Evolutionary conservation across 2,113 vertebrate species (phyloP), one percentile per base, ranked within the genome.

Genomic region (Psammodynastes pulverulentus): DNA sequence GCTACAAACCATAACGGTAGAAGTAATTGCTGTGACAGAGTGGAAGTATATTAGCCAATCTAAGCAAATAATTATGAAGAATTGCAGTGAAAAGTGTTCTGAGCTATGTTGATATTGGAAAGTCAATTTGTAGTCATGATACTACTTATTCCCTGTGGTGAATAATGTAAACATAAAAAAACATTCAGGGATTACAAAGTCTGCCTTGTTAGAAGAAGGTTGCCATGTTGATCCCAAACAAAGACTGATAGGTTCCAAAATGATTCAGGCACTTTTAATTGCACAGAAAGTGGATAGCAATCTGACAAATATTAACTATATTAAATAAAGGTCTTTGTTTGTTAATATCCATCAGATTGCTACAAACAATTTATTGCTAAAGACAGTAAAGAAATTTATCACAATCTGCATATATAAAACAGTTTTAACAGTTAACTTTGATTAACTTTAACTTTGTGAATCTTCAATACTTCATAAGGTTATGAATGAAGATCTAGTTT

Each of bases 31-130:
- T 94, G 72, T 87, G 94, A 94, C 84, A 92, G 94, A 94, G 58
- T 93, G n/a, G 91, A 91, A 94, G 85, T 46, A 5, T 21, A 49
- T 89, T 87, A 89, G 96, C 96, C 96, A 96, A 96, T 91, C 95
- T 95, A 95, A 87, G 95, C 95, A 97, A 94, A 95, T 94, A n/a
- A 94, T 96, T 95, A 92, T 95, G 94, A 96, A 95, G 96, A 96
- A 96, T 95, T 87, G 88, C 91, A 93, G 93, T 93, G 93, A 95
- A 93, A 96, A 94, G 87, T 94, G 93, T 94, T 53, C 93, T 95
- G 85, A 92, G 92, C 53, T 94, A 90, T 97, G 93, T 95, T 97
- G 94, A 92, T 95, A 48, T 95, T 96, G 96, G 95, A 97, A 94
- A 46, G 0, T 91, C 79, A 94, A 19, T 94, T 93, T 94, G 94